Evolutionary conservation across 1,140 invertebrate genomes (phyloP).

Genomic region (Drosophila kohkoa): DNA sequence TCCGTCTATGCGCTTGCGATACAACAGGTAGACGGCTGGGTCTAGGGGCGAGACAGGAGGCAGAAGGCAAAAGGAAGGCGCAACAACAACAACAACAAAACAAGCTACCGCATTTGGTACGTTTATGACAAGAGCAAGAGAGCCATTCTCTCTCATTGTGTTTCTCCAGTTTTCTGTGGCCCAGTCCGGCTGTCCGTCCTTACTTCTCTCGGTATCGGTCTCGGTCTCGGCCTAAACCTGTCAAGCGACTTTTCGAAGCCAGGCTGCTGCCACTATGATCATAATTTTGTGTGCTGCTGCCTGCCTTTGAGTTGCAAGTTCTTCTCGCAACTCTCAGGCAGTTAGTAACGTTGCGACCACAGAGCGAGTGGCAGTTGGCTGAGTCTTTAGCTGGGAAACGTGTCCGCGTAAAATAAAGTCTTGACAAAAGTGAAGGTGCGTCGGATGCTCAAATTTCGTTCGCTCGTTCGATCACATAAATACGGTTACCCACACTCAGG

Average conservation of each 20-base stretch:
- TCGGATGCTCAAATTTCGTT: slow-evolving; percentile 45
- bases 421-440: slow-evolving; percentile 77
- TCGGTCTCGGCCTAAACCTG: slow-evolving; percentile 48
- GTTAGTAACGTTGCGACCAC: slow-evolving; percentile 68
- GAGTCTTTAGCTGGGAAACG: slow-evolving; percentile 37
- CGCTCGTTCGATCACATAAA: slow-evolving; percentile 17
- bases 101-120: slow-evolving; percentile 61
- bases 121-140: slow-evolving; percentile 57
- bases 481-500: slow-evolving; percentile 36
- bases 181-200: not conserved
- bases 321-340: slow-evolving; percentile 25
- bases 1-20: slow-evolving; percentile 25
- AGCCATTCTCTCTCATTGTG: slow-evolving; percentile 12
- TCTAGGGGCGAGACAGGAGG: slow-evolving; percentile 30
- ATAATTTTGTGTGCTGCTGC: slow-evolving; percentile 61
- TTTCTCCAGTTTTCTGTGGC: slow-evolving; percentile 12
- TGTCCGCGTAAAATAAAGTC: slow-evolving; percentile 38
- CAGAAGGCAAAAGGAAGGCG: slow-evolving; percentile 15
- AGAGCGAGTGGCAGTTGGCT: slow-evolving; percentile 59
- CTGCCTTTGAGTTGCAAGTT: slow-evolving; percentile 38
- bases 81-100: slow-evolving; percentile 41
- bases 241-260: slow-evolving; percentile 61
- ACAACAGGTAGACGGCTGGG: slow-evolving; percentile 66
- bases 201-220: slow-evolving; percentile 11
- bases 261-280: slow-evolving; percentile 52